phyloP scores from a whole-genome alignment of 2,113 vertebrate species.

The Poeciliopsis retropinna region DNA sequence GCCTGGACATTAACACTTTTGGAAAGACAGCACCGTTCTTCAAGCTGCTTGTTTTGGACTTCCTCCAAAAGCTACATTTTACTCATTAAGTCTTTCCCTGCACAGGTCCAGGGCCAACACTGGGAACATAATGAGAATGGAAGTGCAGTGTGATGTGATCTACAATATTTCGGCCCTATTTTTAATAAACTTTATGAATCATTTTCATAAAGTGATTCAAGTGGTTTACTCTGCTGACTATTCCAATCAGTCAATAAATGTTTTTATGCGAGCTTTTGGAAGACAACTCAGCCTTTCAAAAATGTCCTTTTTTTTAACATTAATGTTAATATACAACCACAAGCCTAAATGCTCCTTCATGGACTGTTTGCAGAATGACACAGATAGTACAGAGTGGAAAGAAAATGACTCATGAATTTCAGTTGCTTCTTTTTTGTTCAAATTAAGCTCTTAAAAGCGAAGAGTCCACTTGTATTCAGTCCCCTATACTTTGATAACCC shows the following conservation, averaged over 20 bases:
- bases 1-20: conserved; percentile 59
- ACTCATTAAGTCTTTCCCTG: conserved; percentile 21
- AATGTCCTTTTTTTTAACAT: background rate
- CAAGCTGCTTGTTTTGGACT: conserved; percentile 54
- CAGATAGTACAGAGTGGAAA: background rate
- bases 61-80: conserved; percentile 60
- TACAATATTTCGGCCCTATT: background rate
- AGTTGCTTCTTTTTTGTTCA: background rate
- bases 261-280: background rate
- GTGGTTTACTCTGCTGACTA: background rate
- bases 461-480: background rate
- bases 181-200: background rate
- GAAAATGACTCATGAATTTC: background rate
- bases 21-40: conserved; percentile 64
- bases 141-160: background rate
- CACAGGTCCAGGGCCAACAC: conserved; percentile 24
- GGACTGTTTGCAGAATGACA: background rate
- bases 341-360: background rate
- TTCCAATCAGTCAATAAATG: background rate
- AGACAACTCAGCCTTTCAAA: background rate
- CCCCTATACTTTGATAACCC: background rate
- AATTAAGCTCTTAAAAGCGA: background rate
- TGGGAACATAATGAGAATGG: conserved; percentile 15
- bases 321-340: background rate
- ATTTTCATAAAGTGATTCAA: no score